These are phyloP conservation scores for Drosophila truncata DNA, from an alignment of 1,140 invertebrate species.

Conservation along the genomic window DNA sequence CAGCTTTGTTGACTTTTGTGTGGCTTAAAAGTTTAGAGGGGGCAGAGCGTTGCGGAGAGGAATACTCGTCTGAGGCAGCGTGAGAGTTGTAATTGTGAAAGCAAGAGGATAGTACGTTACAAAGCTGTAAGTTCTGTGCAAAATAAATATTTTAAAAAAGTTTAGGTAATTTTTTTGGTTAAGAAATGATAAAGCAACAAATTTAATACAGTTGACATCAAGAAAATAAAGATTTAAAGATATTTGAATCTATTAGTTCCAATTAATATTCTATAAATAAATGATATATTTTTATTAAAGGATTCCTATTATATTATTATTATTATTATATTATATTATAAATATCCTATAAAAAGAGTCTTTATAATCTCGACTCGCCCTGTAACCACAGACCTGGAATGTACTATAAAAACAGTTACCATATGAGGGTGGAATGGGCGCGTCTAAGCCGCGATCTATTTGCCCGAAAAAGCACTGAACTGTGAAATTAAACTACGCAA, in stretches of 20 bases:
- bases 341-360: background rate
- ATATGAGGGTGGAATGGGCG: conserved; percentile 62
- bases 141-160: background rate
- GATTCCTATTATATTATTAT: no score
- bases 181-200: background rate
- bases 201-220: background rate
- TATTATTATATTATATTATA: background rate
- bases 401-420: conserved; percentile 19
- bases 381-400: conserved; percentile 14
- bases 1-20: conserved; percentile 63
- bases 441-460: conserved; percentile 70
- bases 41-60: conserved; percentile 10
- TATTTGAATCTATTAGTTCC: background rate
- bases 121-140: background rate
- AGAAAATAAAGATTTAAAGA: background rate
- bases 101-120: conserved; percentile 12
- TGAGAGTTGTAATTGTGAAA: conserved; percentile 62
- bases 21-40: conserved; percentile 26
- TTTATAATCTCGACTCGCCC: background rate
- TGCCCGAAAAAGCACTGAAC: conserved; percentile 67
- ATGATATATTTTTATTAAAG: no score
- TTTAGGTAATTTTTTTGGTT: no score
- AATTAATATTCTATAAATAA: background rate
- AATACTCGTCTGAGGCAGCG: background rate
- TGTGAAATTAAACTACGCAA: conserved; percentile 78